Base-by-base conservation (phyloP, 1,140 invertebrate genomes). In the Tribolium castaneum region DNA sequence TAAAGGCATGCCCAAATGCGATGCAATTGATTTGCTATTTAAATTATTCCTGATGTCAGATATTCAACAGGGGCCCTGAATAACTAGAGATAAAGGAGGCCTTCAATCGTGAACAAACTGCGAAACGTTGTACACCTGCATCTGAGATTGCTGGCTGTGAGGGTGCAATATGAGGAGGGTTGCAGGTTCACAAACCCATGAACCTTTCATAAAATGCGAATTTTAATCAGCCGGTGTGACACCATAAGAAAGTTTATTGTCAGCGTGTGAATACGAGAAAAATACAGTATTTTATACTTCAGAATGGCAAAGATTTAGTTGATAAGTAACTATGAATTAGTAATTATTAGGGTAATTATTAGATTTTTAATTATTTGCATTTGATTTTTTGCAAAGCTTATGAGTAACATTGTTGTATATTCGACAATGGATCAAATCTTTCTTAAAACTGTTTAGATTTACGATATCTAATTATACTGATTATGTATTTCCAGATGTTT, bases 21-120 rank as follows among this genome's bases (percentile, higher is more conserved):
- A 59, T 22, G 22, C 54, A 59, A 19, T 22, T 9, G 54, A 59
- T 59, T 59, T 59, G 54, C 7, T 59, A 59, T 59, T 59, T 59
- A 59, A 59, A 59, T 59, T 59, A 59, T 59, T 22, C 19, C 54
- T n/a, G 39, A 45, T 12, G 14, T 59, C 16, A 52, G 12, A 13
- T 16, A 52, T 59, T 45, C 39, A 45, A 45, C 10, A 59, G 54
- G n/a, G 19, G 10, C 19, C 19, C 39, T 45, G 39, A 45, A 45
- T 45, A 45, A 9, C 0, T 25, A 12, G 5, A 9, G 19, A 19
- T 12, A n/a, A 59, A 30, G n/a, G 54, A 9, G 19, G 13, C 54
- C 19, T 22, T n/a, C 54, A 19, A 30, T 12, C 19, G 19, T 30
- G 54, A 59, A 25, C 10, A 0, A 50, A 52, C 14, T 19, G 51